phyloP scores from a whole-genome alignment of 2,113 vertebrate species.

The Phylloscopus trochiloides region DNA sequence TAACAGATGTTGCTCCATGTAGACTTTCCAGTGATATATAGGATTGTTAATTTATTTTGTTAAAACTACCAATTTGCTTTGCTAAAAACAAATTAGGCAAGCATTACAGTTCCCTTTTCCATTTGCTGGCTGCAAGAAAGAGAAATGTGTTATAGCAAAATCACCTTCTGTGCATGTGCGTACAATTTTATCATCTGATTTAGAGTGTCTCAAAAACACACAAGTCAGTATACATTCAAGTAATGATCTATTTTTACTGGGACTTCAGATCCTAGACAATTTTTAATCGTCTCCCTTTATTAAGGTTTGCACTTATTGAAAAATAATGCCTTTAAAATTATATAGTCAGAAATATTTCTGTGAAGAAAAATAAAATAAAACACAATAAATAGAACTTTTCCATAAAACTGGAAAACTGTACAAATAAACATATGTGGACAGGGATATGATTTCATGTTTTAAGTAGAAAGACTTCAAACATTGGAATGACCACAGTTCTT shows the following conservation, averaged over 20 bases:
- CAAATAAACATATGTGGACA: not conserved
- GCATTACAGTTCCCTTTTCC: not conserved
- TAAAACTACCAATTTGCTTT: not conserved
- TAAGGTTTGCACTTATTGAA: not conserved
- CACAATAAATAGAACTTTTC: not conserved
- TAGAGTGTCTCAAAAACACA: not conserved
- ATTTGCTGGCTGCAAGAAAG: not conserved
- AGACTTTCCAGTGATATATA: not conserved
- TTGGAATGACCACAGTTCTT: not conserved
- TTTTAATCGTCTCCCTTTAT: not conserved
- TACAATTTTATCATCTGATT: not conserved
- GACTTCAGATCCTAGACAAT: not conserved
- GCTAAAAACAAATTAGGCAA: constrained; percentile 9
- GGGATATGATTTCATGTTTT: not conserved
- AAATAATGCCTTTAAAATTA: not conserved
- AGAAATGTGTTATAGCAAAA: not conserved
- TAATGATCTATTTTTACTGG: not conserved
- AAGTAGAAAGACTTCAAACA: not conserved
- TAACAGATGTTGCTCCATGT: not conserved
- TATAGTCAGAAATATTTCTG: not conserved
- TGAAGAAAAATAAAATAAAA: not conserved
- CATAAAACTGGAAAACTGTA: not conserved
- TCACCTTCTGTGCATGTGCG: not conserved
- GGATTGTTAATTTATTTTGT: not conserved
- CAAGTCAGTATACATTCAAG: not conserved